A percentile compares a stretch with the other conserved stretches of the same genome.
phyloP scores from a whole-genome alignment of 1,140 invertebrate genomes.

The Gonatopus flavifemur region DNA sequence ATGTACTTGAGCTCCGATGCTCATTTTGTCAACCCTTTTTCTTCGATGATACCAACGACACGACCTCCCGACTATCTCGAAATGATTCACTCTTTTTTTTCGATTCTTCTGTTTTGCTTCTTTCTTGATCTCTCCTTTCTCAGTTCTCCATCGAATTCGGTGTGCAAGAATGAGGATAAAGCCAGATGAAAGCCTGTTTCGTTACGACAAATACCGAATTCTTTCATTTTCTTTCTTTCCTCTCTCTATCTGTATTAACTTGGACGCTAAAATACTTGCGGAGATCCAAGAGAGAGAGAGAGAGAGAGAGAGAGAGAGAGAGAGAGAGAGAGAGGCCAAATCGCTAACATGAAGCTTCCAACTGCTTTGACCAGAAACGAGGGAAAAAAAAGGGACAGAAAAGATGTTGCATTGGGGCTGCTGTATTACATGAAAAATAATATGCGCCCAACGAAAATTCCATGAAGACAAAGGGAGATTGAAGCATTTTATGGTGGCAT shows the following conservation, averaged over 20 bases:
- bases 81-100: constrained; percentile 21
- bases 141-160: no score
- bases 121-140: no score
- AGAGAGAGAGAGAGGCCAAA: constrained; percentile 12
- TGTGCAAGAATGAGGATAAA: constrained; percentile 12
- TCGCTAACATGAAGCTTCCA: constrained; percentile 15
- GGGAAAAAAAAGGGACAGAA: neutral
- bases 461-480: no score
- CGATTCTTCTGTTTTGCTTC: no score
- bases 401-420: no score
- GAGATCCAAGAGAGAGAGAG: constrained; percentile 11
- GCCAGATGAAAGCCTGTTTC: constrained; percentile 15
- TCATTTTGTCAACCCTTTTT: constrained; percentile 9
- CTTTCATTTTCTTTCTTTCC: neutral
- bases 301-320: neutral
- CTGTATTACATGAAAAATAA: no score
- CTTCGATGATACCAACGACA: constrained; percentile 30
- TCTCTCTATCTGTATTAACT: constrained; percentile 25
- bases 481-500: no score
- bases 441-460: no score
- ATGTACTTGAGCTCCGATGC: no score
- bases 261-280: constrained; percentile 19
- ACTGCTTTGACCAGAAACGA: constrained; percentile 7
- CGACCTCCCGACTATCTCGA: constrained; percentile 25
- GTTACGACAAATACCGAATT: constrained; percentile 23